phyloP scores from a whole-genome alignment of 1,140 invertebrate genomes.

The Portunus trituberculatus region DNA sequence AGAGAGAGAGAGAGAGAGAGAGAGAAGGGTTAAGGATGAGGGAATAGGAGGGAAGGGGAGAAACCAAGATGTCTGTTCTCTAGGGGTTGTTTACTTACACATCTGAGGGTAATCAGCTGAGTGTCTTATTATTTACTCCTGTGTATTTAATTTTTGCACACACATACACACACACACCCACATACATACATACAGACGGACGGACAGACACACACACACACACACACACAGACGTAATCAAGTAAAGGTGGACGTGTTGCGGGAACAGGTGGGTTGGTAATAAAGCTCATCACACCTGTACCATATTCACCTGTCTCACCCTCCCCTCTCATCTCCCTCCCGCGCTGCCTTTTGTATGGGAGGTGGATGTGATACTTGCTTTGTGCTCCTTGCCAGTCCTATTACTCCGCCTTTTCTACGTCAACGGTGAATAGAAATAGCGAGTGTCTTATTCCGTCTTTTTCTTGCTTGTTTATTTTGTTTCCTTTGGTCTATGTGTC shows the following conservation, averaged over 20 bases:
- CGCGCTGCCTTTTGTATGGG: too few relatives aligned
- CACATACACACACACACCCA: not conserved
- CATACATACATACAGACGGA: not conserved
- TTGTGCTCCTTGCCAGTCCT: too few relatives aligned
- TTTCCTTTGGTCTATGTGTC: not conserved
- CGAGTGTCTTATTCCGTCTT: not conserved
- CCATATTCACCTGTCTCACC: not conserved
- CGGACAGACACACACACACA: slow-evolving; percentile 36
- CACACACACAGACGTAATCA: slow-evolving; percentile 53
- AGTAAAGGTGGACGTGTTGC: not conserved
- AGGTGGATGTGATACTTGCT: too few relatives aligned
- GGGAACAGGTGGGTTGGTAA: not conserved
- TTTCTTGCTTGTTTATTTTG: not conserved
- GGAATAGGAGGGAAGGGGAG: not conserved
- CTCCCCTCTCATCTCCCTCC: not conserved
- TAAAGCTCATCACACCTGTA: not conserved
- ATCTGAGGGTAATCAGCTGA: not conserved
- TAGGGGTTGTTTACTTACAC: not conserved
- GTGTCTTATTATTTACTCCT: not conserved
- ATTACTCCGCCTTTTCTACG: too few relatives aligned
- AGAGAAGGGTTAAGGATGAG: not conserved
- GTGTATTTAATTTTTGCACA: not conserved
- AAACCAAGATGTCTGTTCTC: not conserved
- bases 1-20: not conserved
- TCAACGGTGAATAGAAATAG: too few relatives aligned